phyloP scores from a whole-genome alignment of 2,888 invertebrate species.

The Ophion costatus region DNA sequence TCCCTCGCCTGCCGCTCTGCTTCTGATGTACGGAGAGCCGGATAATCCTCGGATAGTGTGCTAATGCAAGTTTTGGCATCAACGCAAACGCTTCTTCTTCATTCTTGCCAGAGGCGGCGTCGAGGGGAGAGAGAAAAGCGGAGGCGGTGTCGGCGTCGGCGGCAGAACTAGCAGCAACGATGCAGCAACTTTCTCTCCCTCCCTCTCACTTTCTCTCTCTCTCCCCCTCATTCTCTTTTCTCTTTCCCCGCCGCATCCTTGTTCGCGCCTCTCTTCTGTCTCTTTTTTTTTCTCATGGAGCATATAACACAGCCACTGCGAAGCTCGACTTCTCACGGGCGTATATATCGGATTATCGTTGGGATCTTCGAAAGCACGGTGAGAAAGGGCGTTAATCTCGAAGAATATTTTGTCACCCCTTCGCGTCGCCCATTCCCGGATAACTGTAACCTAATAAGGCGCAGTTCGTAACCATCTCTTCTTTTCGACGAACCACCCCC shows the following conservation, averaged over 20 bases:
- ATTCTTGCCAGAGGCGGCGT: slow-evolving; percentile 74
- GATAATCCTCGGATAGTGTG: slow-evolving; percentile 79
- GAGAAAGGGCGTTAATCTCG: slow-evolving; percentile 78
- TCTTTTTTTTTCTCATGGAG: slow-evolving; percentile 42
- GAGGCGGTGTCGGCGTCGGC: slow-evolving; percentile 49
- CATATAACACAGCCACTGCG: slow-evolving; percentile 58
- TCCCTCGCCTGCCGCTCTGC: slow-evolving; percentile 47
- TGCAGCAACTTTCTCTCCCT: slow-evolving; percentile 69
- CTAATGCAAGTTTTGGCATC: slow-evolving; percentile 82
- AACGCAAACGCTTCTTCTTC: slow-evolving; percentile 78
- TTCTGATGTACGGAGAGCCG: slow-evolving; percentile 72
- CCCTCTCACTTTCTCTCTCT: slow-evolving; percentile 65
- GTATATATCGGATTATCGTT: slow-evolving; percentile 78
- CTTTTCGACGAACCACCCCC: slow-evolving; percentile 27
- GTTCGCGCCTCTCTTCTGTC: slow-evolving; percentile 16
- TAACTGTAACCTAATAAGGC: slow-evolving; percentile 80
- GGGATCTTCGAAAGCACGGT: slow-evolving; percentile 69
- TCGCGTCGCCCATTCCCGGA: slow-evolving; percentile 62
- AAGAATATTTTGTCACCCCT: slow-evolving; percentile 77
- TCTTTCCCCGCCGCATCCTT: not conserved
- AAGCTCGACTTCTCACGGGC: slow-evolving; percentile 65
- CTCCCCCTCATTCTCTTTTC: slow-evolving; percentile 63
- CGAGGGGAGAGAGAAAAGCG: slow-evolving; percentile 48
- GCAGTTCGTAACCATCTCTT: slow-evolving; percentile 61
- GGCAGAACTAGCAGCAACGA: slow-evolving; percentile 52